Conservation (phyloP, 2,797 vertebrate genomes). For the Hybognathus amarus region DNA sequence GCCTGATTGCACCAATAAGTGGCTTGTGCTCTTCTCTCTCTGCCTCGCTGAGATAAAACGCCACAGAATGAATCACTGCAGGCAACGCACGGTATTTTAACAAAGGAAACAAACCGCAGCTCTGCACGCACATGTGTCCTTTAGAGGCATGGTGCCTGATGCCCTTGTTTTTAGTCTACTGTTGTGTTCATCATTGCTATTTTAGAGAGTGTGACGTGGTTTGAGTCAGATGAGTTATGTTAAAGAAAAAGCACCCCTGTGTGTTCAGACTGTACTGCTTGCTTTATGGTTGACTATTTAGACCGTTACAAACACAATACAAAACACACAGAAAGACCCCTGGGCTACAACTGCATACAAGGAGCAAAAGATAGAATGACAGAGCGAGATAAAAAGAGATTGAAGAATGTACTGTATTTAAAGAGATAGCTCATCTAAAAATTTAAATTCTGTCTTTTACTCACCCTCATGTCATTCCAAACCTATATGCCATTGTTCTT, state of each 20-base stretch:
- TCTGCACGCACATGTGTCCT: background rate
- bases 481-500: background rate
- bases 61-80: conserved; percentile 48
- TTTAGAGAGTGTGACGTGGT: conserved; percentile 12
- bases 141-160: conserved; percentile 22
- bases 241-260: conserved; percentile 26
- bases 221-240: background rate
- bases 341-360: conserved; percentile 42
- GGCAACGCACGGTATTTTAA: conserved; percentile 13
- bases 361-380: conserved; percentile 22
- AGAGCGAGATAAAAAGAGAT: background rate
- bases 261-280: conserved; percentile 24
- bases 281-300: conserved; percentile 45
- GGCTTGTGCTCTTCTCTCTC: conserved; percentile 37
- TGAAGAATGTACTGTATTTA: background rate
- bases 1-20: conserved; percentile 55
- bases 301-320: conserved; percentile 51
- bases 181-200: conserved; percentile 24
- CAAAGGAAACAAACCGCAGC: conserved; percentile 17
- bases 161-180: conserved; percentile 26
- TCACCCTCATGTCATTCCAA: background rate
- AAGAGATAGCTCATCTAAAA: background rate
- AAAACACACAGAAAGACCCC: conserved; percentile 46
- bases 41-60: conserved; percentile 47
- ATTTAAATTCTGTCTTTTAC: background rate